Evolutionary conservation across 2,113 vertebrate genomes (phyloP), one percentile per base, ranked within the genome.

Genomic region (Aptenodytes patagonicus): DNA sequence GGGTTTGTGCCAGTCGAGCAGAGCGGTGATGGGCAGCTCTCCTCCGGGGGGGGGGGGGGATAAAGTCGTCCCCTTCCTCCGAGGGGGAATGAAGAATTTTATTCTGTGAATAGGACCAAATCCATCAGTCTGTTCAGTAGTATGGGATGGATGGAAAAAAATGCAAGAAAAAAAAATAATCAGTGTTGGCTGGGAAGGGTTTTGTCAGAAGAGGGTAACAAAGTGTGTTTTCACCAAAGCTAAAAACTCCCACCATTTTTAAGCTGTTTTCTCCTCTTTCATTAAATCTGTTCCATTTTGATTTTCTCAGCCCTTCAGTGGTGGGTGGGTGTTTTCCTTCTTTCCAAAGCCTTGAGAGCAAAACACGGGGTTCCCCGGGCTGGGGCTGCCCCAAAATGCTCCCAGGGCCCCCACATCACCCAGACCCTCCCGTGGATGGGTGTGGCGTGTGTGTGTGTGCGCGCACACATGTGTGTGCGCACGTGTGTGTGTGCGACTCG

Each of bases 71-170:
- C 55, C 18, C 60, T 52, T 84, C 47, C 32, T 61, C 31, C 3
- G 7, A 58, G 42, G 32, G 49, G 69, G 13, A 57, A 46, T 84
- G 18, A 71, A 91, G 57, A 32, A 18, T 64, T 87, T 91, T 76
- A 68, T 91, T 87, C 85, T 83, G 57, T 92, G 88, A 76, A 76
- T 68, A 76, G 94, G 61, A 90, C 78, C 52, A 90, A 96, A 77
- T 61, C 52, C 36, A 46, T 90, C 73, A 18, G 32, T 60, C 57
- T 85, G 42, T 11, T 42, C 38, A 32, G 19, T 52, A 24, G 29
- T 17, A 14, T 2, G 61, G 32, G 71, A 40, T 57, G 54, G 68
- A 44, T 26, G 22, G 16, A 5, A 17, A 68, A 42, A 72, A 69
- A 20, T 10, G 40, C 7, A 75, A 29, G 0, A 4, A 22, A 52